Evolutionary conservation across 2,113 vertebrate genomes (phyloP).

Genomic region (Euleptes europaea): DNA sequence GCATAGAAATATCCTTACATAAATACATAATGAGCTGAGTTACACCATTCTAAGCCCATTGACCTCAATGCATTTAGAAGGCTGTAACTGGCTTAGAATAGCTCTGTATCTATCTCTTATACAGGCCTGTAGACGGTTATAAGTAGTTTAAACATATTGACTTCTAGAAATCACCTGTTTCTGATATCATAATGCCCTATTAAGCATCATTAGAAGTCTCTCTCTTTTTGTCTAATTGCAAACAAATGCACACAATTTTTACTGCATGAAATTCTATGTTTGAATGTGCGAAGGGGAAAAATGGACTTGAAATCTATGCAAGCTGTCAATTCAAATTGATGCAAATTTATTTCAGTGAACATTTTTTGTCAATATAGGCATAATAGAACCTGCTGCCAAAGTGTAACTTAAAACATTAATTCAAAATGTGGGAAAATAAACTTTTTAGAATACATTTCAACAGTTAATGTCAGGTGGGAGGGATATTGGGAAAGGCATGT

Average conservation of each 20-base stretch:
- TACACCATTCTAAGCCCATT: too few species aligned
- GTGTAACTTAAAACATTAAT: neutral
- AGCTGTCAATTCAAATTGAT: neutral
- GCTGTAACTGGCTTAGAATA: too few species aligned
- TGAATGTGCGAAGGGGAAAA: neutral
- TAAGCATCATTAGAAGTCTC: neutral
- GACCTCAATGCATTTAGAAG: too few species aligned
- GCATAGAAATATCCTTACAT: too few species aligned
- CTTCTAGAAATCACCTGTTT: neutral
- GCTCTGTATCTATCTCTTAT: too few species aligned
- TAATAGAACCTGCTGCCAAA: neutral
- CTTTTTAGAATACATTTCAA: neutral
- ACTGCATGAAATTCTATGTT: neutral
- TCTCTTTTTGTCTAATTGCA: neutral
- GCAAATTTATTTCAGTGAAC: neutral
- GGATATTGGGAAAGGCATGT: conserved; percentile 24
- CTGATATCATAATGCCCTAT: neutral
- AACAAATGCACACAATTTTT: neutral
- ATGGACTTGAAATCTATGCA: neutral
- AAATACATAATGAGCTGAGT: too few species aligned
- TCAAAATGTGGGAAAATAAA: neutral
- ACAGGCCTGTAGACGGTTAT: too few species aligned
- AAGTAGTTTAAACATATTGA: too few species aligned
- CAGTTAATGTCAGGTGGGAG: conserved; percentile 3
- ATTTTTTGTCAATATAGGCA: neutral